A percentile compares a stretch with the other conserved stretches of the same genome.
These are phyloP conservation scores for Laterallus jamaicensis DNA, from an alignment of 2,113 vertebrate genomes.

Conservation along the genomic window DNA sequence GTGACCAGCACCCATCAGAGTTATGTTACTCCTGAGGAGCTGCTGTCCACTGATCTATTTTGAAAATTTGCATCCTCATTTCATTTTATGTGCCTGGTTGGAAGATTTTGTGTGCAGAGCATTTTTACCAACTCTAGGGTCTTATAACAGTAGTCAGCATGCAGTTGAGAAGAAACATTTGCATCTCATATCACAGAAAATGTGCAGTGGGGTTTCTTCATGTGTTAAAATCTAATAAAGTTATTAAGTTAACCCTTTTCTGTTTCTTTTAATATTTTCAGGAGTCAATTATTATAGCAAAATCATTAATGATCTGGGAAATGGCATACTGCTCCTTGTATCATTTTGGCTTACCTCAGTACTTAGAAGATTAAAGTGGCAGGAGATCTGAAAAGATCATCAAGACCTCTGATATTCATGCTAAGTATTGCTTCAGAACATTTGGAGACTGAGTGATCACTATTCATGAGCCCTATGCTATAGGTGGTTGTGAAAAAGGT, in stretches of 20 bases:
- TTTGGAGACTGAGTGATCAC: conserved; percentile 82
- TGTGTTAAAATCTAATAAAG: conserved; percentile 9
- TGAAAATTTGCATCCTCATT: conserved; percentile 54
- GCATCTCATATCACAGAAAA: conserved; percentile 13
- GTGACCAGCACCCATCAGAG: conserved; percentile 23
- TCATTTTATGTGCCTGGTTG: conserved; percentile 34
- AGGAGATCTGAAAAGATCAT: conserved; percentile 72
- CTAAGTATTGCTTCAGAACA: conserved; percentile 80
- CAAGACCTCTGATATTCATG: conserved; percentile 76
- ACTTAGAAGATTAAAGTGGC: conserved; percentile 77
- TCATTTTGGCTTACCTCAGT: conserved; percentile 82
- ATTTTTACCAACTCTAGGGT: conserved; percentile 1
- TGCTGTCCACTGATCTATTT: conserved; percentile 46
- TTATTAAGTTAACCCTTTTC: not conserved
- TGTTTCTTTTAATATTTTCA: conserved; percentile 23
- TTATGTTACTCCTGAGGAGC: not conserved
- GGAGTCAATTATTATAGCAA: conserved; percentile 82
- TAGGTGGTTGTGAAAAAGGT: conserved; percentile 68
- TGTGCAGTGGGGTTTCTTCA: not conserved
- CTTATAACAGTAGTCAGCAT: conserved; percentile 34
- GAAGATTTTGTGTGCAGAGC: conserved; percentile 20
- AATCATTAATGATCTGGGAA: conserved; percentile 77
- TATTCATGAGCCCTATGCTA: conserved; percentile 79
- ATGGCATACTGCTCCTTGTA: conserved; percentile 70
- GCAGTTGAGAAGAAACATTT: conserved; percentile 12